Evolutionary conservation across 2,888 invertebrate species (phyloP).

Genomic region (Rhamnusium bicolor): DNA sequence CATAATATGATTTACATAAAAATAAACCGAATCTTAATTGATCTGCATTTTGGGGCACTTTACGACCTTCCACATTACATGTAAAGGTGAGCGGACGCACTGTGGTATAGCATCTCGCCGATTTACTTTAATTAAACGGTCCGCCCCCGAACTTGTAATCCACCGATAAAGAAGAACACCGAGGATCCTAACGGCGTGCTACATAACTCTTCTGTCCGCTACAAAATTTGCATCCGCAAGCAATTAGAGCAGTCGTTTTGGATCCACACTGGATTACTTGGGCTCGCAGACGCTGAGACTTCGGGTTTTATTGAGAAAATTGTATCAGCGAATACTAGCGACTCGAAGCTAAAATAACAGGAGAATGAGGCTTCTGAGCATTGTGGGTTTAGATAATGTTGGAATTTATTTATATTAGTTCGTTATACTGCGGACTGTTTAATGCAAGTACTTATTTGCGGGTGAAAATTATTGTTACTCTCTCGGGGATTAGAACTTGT

Average conservation of each 20-base stretch:
- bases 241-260: slow-evolving; percentile 51
- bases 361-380: background rate
- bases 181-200: slow-evolving; percentile 34
- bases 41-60: slow-evolving; percentile 3
- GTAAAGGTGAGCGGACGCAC: slow-evolving; percentile 7
- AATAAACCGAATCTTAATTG: background rate
- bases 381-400: background rate
- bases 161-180: slow-evolving; percentile 28
- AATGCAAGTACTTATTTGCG: background rate
- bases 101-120: background rate
- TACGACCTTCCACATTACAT: background rate
- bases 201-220: slow-evolving; percentile 40
- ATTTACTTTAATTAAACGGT: slow-evolving; percentile 43
- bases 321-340: slow-evolving; percentile 2
- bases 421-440: background rate
- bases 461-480: background rate
- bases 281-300: slow-evolving; percentile 3
- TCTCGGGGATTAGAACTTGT: background rate
- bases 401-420: background rate
- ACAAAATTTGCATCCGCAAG: slow-evolving; percentile 55
- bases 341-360: background rate
- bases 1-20: background rate
- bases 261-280: slow-evolving; percentile 36
- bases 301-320: slow-evolving; percentile 25
- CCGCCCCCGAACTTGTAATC: slow-evolving; percentile 34